Evolutionary conservation across 2,113 vertebrate species (phyloP), one percentile per base, ranked within the genome.

Genomic region (Pteropus alecto): DNA sequence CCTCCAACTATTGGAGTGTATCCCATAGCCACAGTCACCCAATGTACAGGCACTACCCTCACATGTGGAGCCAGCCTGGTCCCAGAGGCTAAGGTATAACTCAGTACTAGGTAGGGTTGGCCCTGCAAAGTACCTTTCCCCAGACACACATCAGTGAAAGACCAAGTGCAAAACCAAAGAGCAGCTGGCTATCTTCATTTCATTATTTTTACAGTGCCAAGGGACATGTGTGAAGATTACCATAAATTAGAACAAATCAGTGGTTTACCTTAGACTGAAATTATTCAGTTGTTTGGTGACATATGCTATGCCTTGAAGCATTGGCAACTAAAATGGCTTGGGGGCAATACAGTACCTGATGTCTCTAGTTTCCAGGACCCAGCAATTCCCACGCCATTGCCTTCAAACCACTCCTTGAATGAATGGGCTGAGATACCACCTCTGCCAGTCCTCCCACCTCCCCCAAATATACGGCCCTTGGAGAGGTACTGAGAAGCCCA

Each of bases 271-370:
- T 98, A 99, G 10, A 98, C 99, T 38, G 99, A 99, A 83, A 99
- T 99, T 30, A 99, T 99, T 97, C 99, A 99, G 95, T 99, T 99
- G 99, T 99, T 99, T 97, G 99, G 99, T 48, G 99, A 99, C 96
- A 99, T 99, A 0, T 99, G 99, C 6, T 99, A 99, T 65, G 99
- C 99, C 5, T 98, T 99, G 73, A 99, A 99, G 97, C 99, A 99
- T 9, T 99, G 99, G 28, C 99, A 99, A 67, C 98, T 99, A 82
- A 99, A 99, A 84, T 99, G 99, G 99, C 99, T 99, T 93, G 97
- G 98, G 88, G 98, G 98, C 82, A 98, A 98, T 4, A 85, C 90
- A 48, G 94, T 96, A n/a, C 93, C 97, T 87, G 97, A 97, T 76
- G 87, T 46, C 87, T 70, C 91, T 54, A 94, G 87, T 92, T 97